Evolutionary conservation across 2,888 invertebrate species (phyloP), one percentile per base, ranked within the genome.

Genomic region (Lycaena phlaeas): DNA sequence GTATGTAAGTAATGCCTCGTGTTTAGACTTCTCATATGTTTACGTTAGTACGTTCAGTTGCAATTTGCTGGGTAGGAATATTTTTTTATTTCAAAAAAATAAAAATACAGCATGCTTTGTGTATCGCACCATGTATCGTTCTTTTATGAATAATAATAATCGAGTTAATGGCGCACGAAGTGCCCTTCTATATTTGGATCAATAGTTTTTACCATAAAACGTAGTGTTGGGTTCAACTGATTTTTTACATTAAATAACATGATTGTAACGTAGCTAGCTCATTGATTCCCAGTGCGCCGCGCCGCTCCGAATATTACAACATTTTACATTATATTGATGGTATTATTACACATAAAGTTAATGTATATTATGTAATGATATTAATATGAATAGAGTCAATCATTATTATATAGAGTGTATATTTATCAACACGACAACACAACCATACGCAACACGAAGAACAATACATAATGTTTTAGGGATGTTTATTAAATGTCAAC

Each of bases 171-270:
- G 70, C 75, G 78, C 70, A 69, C 64, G 57, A 64, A 75, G 65
- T 73, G 71, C 68, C 71, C 68, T 73, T 72, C 64, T 71, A 64
- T 70, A 68, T 69, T 71, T 75, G 70, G 79, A 81, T 81, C 82
- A 70, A 82, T 82, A 82, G 69, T 75, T 72, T 75, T 72, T 68
- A 68, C 63, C 58, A 72, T 75, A 74, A 66, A 71, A 66, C 59
- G 59, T 64, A 64, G 63, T 55, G 64, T 66, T 68, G 64, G 61
- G 56, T 69, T 60, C 61, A 68, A 71, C 64, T 61, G 66, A 71
- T 72, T 73, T 74, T 74, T 78, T 61, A 70, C 70, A 72, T 74
- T 65, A 67, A 69, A 74, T 69, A 67, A 67, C 55, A 56, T 59
- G 61, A 68, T 65, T 68, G 68, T 67, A 68, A 22, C 11, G 34